Evolutionary conservation across 2,888 invertebrate genomes (phyloP), one percentile per base, ranked within the genome.

Genomic region (Melinaea marsaeus): DNA sequence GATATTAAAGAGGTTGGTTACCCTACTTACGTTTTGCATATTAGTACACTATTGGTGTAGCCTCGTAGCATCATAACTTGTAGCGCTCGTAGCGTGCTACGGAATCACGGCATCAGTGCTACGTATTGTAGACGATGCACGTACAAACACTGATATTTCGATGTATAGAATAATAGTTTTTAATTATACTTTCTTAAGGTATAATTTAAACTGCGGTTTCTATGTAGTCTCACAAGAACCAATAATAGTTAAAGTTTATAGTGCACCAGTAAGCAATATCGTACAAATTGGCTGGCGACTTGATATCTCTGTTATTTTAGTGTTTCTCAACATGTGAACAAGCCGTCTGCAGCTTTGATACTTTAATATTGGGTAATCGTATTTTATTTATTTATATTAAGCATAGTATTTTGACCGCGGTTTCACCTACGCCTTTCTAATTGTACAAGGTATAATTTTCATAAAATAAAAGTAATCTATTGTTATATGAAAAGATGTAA

Each of bases 221-320:
- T 51, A 32, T 32, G 34, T 35, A 13, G 37, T 48, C 37, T 32
- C n/a, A 22, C 22, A 37, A 57, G 51, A 46, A 51, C 57, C 57
- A 54, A 58, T 62, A 58, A 62, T 62, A 62, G 58, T 58, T 62
- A 51, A 5, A 48, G 51, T 51, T 51, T 51, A 51, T 51, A 51
- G 61, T 62, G 51, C 62, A 55, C 34, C 51, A 58, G 62, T 54
- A 54, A 58, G 55, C 55, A 62, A 58, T 62, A 62, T 62, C 57
- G 57, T 54, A 45, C 45, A 13, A 61, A 64, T 61, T 64, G 64
- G 57, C 66, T 66, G 55, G 42, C 66, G 61, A 66, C 64, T 59
- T 61, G 42, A 51, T 22, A 32, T 51, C 32, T 51, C 22, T 51
- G 51, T 51, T 32, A 51, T 32, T 51, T 51, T 32, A 51, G 32